These are phyloP conservation scores for Melieria crassipennis DNA, from an alignment of 2,888 invertebrate species.

Conservation along the genomic window DNA sequence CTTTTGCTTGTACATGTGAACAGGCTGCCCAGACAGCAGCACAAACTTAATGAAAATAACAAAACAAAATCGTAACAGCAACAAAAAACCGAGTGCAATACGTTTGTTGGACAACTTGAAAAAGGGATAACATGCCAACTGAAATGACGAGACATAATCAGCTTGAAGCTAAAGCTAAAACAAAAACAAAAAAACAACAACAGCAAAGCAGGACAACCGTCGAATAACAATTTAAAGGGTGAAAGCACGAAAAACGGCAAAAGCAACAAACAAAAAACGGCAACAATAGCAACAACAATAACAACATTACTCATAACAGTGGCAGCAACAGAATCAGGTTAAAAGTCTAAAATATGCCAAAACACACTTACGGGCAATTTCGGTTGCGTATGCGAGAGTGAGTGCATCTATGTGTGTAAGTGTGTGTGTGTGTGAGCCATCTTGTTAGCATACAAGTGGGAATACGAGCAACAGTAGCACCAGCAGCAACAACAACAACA, in stretches of 20 bases:
- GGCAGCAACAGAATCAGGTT: conserved; percentile 20
- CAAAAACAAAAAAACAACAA: too few relatives aligned
- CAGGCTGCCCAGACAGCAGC: not conserved
- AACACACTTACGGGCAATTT: conserved; percentile 26
- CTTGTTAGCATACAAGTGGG: conserved; percentile 22
- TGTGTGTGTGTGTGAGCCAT: not conserved
- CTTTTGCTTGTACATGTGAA: not conserved
- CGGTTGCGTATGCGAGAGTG: not conserved
- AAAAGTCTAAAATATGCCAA: conserved; percentile 29
- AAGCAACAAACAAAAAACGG: not conserved
- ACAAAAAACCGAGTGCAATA: not conserved
- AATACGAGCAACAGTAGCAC: conserved; percentile 2
- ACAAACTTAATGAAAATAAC: not conserved
- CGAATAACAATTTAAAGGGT: too few relatives aligned
- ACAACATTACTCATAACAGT: not conserved
- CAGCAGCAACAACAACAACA: too few relatives aligned
- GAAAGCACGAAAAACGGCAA: not conserved
- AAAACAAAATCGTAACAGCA: not conserved
- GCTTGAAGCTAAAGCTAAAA: not conserved
- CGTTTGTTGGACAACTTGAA: not conserved
- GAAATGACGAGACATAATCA: conserved; percentile 7
- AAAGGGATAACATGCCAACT: not conserved
- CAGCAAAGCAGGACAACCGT: too few relatives aligned
- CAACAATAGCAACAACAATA: not conserved
- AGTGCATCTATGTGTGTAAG: not conserved